These are phyloP conservation scores for Epinephelus fuscoguttatus DNA, from an alignment of 2,113 vertebrate genomes.

Conservation along the genomic window DNA sequence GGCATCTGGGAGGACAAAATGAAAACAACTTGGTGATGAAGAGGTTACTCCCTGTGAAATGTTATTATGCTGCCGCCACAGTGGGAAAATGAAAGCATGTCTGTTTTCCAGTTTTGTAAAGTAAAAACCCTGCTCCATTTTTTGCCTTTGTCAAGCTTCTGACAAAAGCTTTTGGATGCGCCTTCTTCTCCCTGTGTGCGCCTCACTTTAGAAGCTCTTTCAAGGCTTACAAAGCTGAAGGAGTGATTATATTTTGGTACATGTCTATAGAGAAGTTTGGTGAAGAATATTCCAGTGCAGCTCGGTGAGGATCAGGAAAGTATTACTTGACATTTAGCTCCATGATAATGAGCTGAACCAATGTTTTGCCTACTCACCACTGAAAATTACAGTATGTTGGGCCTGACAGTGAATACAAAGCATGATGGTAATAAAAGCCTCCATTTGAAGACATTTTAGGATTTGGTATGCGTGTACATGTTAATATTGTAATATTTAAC, in stretches of 20 bases:
- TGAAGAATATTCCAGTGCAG: neutral
- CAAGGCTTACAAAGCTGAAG: neutral
- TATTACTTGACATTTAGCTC: neutral
- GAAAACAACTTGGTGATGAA: conserved; percentile 53
- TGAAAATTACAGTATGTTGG: neutral
- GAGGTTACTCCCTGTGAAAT: conserved; percentile 29
- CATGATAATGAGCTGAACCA: neutral
- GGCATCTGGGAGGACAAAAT: conserved; percentile 22
- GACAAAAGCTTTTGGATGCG: conserved; percentile 11
- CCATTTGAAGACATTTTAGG: neutral
- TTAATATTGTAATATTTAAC: neutral
- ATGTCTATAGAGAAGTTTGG: neutral
- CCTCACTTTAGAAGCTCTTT: conserved; percentile 3
- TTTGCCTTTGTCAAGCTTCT: conserved; percentile 4
- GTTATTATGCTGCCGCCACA: neutral
- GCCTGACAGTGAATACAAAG: conserved; percentile 2
- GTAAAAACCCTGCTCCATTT: neutral
- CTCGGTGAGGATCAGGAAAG: neutral
- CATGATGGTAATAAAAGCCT: neutral
- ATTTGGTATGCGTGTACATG: neutral
- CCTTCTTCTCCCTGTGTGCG: neutral
- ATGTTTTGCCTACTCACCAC: neutral
- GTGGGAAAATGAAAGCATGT: neutral
- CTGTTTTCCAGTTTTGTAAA: conserved; percentile 15
- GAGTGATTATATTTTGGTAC: neutral